Percentiles rank a stretch among this genome's conserved stretches.
Conservation (phyloP, 2,888 invertebrate species). For the Phorcus lineatus region DNA sequence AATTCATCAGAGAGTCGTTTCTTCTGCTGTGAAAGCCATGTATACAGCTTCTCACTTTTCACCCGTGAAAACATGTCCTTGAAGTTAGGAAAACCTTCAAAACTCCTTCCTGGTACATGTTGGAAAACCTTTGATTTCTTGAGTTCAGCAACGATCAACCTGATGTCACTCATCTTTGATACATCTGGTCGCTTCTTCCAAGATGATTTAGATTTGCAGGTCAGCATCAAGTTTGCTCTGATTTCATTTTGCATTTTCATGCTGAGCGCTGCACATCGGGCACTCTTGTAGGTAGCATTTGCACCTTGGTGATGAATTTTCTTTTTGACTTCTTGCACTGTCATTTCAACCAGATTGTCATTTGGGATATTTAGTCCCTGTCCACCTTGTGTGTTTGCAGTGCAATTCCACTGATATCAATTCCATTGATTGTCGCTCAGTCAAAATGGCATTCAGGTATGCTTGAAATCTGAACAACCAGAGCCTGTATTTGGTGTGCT, state of each 20-base stretch:
- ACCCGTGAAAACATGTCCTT: too few species aligned
- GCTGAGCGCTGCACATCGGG: conserved; percentile 25
- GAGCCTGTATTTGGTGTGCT: conserved; percentile 39
- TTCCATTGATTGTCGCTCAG: conserved; percentile 32
- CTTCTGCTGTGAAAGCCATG: too few species aligned
- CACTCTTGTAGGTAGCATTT: conserved; percentile 34
- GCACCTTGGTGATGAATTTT: conserved; percentile 28
- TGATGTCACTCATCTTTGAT: neutral
- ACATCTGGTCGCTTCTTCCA: neutral
- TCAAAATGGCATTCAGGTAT: conserved; percentile 29
- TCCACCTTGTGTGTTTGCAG: conserved; percentile 33
- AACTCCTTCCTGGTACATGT: neutral
- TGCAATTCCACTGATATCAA: conserved; percentile 43
- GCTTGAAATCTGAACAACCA: conserved; percentile 41
- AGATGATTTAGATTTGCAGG: neutral
- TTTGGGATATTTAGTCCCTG: conserved; percentile 37
- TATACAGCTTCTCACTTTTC: too few species aligned
- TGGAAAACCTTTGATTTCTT: neutral
- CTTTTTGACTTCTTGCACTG: conserved; percentile 34
- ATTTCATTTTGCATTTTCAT: conserved; percentile 27
- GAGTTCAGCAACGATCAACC: neutral
- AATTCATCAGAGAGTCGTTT: too few species aligned
- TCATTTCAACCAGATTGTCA: conserved; percentile 47
- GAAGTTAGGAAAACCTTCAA: neutral
- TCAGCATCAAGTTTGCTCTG: conserved; percentile 7